Base-by-base conservation (phyloP, 2,888 invertebrate genomes). In the Macaria liturata region DNA sequence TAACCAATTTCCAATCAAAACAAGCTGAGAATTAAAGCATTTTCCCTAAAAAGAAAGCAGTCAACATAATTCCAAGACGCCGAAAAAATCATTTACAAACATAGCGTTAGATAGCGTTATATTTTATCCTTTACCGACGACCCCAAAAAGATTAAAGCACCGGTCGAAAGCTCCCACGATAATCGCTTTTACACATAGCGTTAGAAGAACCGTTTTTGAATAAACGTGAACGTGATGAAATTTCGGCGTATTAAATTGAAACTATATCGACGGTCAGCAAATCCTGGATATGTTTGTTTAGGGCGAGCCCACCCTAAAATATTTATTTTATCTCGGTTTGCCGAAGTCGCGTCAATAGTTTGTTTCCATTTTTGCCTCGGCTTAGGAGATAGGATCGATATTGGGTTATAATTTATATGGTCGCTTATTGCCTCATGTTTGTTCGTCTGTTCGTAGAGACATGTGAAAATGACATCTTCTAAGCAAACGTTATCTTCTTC, bases 251-350 rank as follows among this genome's bases (percentile, higher is more conserved):
- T 91, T 89, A 91, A 91, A 91, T 90, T 90, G 90, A 90, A 91
- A 89, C 85, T 88, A 88, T 89, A 90, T 89, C 91, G 86, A 72
- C 89, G 89, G 91, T 91, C 91, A 89, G 91, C 91, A 90, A 91
- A 91, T 90, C 88, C 84, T 80, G 82, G 78, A 80, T 80, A 75
- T 91, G 91, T 91, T 91, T 91, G 88, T 90, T 91, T 91, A 91
- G 91, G 91, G 84, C 86, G 84, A 83, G 86, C 81, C 91, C 90
- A 89, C 91, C 91, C 91, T 88, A 88, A 90, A 90, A 91, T 91
- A 91, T 91, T 91, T 91, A 90, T 91, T 90, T 87, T 91, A 91
- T 89, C 89, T 88, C 74, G 90, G 91, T 91, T 90, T 89, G 88
- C 90, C 89, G 90, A 85, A 86, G 87, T 86, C 88, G 79, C 90